A percentile compares a stretch with the other conserved stretches of the same genome.
phyloP scores from a whole-genome alignment of 2,113 vertebrate genomes.

The Zosterops borbonicus region DNA sequence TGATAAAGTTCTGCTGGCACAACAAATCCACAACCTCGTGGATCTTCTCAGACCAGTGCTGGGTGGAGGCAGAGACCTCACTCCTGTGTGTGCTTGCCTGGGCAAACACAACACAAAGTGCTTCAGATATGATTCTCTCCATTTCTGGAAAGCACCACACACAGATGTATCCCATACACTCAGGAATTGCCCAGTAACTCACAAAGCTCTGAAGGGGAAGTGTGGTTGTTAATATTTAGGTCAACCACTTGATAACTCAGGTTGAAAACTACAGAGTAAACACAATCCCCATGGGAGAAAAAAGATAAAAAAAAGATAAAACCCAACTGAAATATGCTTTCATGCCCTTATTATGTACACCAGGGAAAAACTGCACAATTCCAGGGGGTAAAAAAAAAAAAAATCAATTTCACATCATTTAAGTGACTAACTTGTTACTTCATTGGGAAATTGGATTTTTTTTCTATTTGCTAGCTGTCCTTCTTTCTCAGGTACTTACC shows the following conservation, averaged over 20 bases:
- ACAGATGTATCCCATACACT: accelerated
- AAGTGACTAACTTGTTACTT: neutral
- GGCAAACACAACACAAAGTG: neutral
- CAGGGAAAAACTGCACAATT: neutral
- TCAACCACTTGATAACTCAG: neutral
- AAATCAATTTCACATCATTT: neutral
- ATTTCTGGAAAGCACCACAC: neutral
- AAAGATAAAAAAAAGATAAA: neutral
- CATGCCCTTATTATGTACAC: neutral
- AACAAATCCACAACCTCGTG: neutral
- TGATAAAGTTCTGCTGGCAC: neutral
- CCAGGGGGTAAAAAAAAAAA: neutral
- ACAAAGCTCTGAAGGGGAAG: neutral
- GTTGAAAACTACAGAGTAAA: neutral
- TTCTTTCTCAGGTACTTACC: constrained; percentile 5
- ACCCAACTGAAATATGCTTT: neutral
- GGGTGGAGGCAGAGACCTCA: neutral
- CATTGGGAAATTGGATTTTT: neutral
- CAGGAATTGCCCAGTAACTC: neutral
- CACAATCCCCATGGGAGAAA: neutral
- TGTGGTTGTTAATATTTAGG: neutral
- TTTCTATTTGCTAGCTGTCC: constrained; percentile 8
- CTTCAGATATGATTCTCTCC: neutral
- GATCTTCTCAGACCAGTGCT: neutral
- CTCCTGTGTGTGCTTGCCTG: neutral